These are phyloP conservation scores for Pitta sordida DNA, from an alignment of 2,113 vertebrate genomes.

Conservation along the genomic window DNA sequence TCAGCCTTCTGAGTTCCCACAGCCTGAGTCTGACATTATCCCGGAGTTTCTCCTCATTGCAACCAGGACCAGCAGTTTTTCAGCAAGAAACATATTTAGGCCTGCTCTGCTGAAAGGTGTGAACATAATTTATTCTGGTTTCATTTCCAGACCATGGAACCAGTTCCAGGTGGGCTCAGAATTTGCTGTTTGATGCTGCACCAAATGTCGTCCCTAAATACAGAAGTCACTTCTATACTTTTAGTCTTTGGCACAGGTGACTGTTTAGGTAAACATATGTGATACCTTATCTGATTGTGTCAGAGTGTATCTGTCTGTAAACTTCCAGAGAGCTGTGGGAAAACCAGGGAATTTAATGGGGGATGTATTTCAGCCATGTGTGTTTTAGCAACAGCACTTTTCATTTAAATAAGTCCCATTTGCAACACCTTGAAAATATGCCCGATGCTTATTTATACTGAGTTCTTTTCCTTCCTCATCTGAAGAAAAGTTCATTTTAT, in stretches of 20 bases:
- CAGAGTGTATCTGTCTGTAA: not conserved
- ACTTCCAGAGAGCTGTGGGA: slow-evolving; percentile 13
- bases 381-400: slow-evolving; percentile 27
- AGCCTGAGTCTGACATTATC: not conserved
- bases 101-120: slow-evolving; percentile 48
- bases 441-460: slow-evolving; percentile 33
- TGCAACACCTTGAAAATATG: slow-evolving; percentile 53
- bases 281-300: slow-evolving; percentile 37
- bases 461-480: slow-evolving; percentile 49
- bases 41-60: not conserved
- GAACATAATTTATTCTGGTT: slow-evolving; percentile 49
- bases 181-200: slow-evolving; percentile 32
- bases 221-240: slow-evolving; percentile 12
- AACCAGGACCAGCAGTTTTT: slow-evolving; percentile 5
- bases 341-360: not conserved
- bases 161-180: slow-evolving; percentile 41
- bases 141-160: slow-evolving; percentile 13
- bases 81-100: slow-evolving; percentile 47
- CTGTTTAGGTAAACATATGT: slow-evolving; percentile 44
- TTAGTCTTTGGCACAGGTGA: slow-evolving; percentile 10
- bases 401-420: slow-evolving; percentile 41
- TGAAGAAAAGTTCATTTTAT: slow-evolving; percentile 58
- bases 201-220: slow-evolving; percentile 43
- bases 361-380: slow-evolving; percentile 18
- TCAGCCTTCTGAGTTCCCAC: not conserved